Evolutionary conservation across 1,140 invertebrate genomes (phyloP).

Genomic region (Olivierus martensii): DNA sequence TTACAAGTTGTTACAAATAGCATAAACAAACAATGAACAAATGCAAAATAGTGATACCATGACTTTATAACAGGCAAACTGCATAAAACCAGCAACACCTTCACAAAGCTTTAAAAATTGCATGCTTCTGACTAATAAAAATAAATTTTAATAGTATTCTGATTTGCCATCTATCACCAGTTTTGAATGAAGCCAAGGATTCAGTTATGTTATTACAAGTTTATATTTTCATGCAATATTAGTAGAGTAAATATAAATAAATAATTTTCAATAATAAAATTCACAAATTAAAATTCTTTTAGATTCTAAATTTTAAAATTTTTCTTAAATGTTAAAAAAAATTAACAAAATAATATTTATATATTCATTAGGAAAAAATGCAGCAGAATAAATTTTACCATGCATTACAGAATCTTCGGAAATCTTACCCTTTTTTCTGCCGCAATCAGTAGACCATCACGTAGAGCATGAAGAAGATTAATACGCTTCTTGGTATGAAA

Average conservation of each 20-base stretch:
- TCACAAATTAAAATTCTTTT: neutral
- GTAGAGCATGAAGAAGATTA: slow-evolving; percentile 71
- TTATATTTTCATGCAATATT: neutral
- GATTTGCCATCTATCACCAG: too few relatives aligned
- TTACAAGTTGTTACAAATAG: too few relatives aligned
- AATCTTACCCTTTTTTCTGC: slow-evolving; percentile 79
- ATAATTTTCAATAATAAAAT: neutral
- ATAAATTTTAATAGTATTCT: too few relatives aligned
- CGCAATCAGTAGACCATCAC: slow-evolving; percentile 70
- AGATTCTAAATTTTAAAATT: neutral
- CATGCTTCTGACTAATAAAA: too few relatives aligned
- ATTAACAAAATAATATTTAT: neutral
- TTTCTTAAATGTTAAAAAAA: neutral
- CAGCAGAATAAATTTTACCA: neutral
- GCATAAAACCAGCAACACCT: too few relatives aligned
- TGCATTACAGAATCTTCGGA: neutral
- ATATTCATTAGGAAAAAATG: neutral
- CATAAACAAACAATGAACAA: too few relatives aligned
- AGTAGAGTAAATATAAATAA: neutral
- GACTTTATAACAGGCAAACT: too few relatives aligned
- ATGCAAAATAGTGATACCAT: too few relatives aligned
- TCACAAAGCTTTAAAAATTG: too few relatives aligned
- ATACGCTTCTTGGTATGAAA: slow-evolving; percentile 39
- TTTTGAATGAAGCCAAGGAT: neutral
- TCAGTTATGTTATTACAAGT: neutral